Conservation (phyloP, 2,888 invertebrate genomes). For the Miltochrista miniata region DNA sequence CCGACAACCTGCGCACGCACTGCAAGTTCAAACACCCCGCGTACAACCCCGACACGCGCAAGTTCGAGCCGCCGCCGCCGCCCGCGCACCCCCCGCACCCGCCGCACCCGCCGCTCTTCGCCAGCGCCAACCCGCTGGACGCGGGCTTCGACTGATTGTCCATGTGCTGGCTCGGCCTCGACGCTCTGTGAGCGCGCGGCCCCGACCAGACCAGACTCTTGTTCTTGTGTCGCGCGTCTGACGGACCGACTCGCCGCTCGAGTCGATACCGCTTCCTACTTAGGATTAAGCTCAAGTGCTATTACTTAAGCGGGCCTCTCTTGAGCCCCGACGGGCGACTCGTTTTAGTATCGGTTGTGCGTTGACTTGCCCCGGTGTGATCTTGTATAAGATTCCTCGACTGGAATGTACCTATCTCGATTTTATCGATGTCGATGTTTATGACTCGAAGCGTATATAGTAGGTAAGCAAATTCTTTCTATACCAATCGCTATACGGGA, state of each 20-base stretch:
- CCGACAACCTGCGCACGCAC: slow-evolving; percentile 96
- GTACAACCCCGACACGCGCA: slow-evolving; percentile 93
- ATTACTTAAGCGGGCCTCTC: slow-evolving; percentile 79
- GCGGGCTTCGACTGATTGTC: slow-evolving; percentile 80
- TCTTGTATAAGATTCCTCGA: slow-evolving; percentile 66
- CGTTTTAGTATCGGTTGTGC: slow-evolving; percentile 82
- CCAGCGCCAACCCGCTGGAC: slow-evolving; percentile 84
- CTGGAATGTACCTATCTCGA: slow-evolving; percentile 68
- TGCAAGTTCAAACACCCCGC: slow-evolving; percentile 96
- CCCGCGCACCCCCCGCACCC: slow-evolving; percentile 73
- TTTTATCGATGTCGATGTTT: slow-evolving; percentile 54
- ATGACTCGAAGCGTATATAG: slow-evolving; percentile 74
- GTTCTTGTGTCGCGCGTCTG: slow-evolving; percentile 58
- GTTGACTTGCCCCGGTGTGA: slow-evolving; percentile 80
- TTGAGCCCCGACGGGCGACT: slow-evolving; percentile 58
- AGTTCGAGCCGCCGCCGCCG: slow-evolving; percentile 89
- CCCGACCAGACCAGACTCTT: slow-evolving; percentile 44
- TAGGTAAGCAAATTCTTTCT: slow-evolving; percentile 81
- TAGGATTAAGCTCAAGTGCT: slow-evolving; percentile 82
- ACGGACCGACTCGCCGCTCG: slow-evolving; percentile 59
- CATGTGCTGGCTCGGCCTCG: slow-evolving; percentile 73
- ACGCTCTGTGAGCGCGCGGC: slow-evolving; percentile 69
- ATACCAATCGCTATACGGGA: slow-evolving; percentile 84
- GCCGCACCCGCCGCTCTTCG: slow-evolving; percentile 82
- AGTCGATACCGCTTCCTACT: slow-evolving; percentile 70